These are phyloP conservation scores for Lonchura striata DNA, from an alignment of 2,113 vertebrate species.

Conservation along the genomic window DNA sequence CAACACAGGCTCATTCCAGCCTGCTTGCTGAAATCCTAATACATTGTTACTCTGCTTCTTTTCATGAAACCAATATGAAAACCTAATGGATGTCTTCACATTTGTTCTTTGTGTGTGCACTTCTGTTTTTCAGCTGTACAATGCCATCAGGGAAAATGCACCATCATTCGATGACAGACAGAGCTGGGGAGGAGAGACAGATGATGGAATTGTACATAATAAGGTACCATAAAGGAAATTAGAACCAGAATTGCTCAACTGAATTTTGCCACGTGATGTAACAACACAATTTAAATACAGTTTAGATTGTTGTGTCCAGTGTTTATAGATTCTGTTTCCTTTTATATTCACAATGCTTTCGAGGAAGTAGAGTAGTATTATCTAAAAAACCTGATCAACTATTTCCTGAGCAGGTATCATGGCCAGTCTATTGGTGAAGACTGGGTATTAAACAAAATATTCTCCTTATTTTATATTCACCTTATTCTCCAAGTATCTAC, in stretches of 20 bases:
- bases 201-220: conserved; percentile 85
- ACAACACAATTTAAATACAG: neutral
- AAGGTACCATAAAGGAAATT: conserved; percentile 74
- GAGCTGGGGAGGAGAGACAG: conserved; percentile 72
- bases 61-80: neutral
- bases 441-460: neutral
- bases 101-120: neutral
- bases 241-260: neutral
- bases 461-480: neutral
- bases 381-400: neutral
- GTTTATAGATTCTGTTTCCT: neutral
- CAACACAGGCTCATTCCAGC: neutral
- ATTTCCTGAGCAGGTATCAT: neutral
- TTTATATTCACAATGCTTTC: neutral
- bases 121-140: conserved; percentile 58
- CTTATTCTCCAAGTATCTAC: neutral
- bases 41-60: neutral
- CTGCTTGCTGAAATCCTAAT: neutral
- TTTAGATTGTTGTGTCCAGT: neutral
- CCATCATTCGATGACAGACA: conserved; percentile 72
- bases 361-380: neutral
- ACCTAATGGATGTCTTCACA: neutral
- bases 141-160: conserved; percentile 67
- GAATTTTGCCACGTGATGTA: neutral
- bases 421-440: neutral